These are phyloP conservation scores for Isoperla grammatica DNA, from an alignment of 2,888 invertebrate genomes.

Conservation along the genomic window DNA sequence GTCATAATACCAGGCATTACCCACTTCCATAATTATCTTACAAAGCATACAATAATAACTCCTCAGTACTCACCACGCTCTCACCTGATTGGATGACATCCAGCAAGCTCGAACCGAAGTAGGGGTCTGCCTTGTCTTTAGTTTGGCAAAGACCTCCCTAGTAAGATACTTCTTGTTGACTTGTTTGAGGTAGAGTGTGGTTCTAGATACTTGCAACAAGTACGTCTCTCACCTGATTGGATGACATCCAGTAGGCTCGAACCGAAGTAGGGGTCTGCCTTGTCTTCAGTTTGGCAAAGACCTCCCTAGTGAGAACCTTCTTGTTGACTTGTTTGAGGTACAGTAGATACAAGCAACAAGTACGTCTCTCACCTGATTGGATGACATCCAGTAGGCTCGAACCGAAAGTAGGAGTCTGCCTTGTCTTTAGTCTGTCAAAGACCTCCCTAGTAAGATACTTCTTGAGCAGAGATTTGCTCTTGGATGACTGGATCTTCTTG, in stretches of 20 bases:
- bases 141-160: slow-evolving; percentile 82
- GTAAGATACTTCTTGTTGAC: slow-evolving; percentile 93
- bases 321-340: too few species aligned
- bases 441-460: slow-evolving; percentile 89
- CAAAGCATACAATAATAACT: too few species aligned
- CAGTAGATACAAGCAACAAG: too few species aligned
- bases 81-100: slow-evolving; percentile 93
- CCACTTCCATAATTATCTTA: too few species aligned
- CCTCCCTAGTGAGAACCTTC: slow-evolving; percentile 87
- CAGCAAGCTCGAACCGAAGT: slow-evolving; percentile 88
- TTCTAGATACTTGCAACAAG: too few species aligned
- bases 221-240: slow-evolving; percentile 86
- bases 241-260: slow-evolving; percentile 90
- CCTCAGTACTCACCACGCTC: too few species aligned
- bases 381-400: slow-evolving; percentile 90
- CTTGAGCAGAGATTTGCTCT: slow-evolving; percentile 95
- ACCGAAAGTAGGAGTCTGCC: slow-evolving; percentile 85
- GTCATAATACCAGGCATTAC: too few species aligned
- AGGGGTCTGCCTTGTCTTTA: slow-evolving; percentile 84
- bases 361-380: slow-evolving; percentile 86
- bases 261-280: slow-evolving; percentile 86
- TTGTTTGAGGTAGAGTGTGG: too few species aligned
- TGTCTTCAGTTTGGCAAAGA: slow-evolving; percentile 87
- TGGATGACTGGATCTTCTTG: slow-evolving; percentile 78
- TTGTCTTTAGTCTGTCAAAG: slow-evolving; percentile 85